Evolutionary conservation across 2,113 vertebrate genomes (phyloP).

Genomic region (Laticauda colubrina): DNA sequence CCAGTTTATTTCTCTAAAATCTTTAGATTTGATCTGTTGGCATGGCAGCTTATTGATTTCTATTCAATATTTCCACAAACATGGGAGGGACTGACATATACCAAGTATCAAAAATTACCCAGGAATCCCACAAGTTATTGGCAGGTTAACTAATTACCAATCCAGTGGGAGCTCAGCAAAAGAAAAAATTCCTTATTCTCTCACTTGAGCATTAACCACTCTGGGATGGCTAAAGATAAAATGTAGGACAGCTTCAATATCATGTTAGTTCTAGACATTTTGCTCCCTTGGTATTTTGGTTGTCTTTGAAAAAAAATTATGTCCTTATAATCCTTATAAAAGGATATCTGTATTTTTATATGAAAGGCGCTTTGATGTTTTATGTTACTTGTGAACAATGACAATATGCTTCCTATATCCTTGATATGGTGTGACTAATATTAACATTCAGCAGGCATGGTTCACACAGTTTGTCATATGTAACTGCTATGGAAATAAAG

Average conservation of each 20-base stretch:
- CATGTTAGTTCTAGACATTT: not conserved
- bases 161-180: not conserved
- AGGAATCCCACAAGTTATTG: not conserved
- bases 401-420: not conserved
- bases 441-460: not conserved
- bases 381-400: not conserved
- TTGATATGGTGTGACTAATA: fast-evolving
- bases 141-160: not conserved
- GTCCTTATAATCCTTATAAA: not conserved
- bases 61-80: not conserved
- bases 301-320: not conserved
- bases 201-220: not conserved
- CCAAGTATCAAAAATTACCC: not conserved
- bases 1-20: not conserved
- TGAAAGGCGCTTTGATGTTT: not conserved
- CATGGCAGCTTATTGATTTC: not conserved
- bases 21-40: not conserved
- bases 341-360: not conserved
- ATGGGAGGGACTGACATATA: not conserved
- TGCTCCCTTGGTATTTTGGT: not conserved
- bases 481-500: not conserved
- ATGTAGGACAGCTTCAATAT: not conserved
- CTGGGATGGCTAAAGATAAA: not conserved
- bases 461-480: not conserved
- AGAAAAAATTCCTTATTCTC: not conserved